Evolutionary conservation across 2,113 vertebrate species (phyloP), one percentile per base, ranked within the genome.

Genomic region (Neolamprologus tretocephalus): DNA sequence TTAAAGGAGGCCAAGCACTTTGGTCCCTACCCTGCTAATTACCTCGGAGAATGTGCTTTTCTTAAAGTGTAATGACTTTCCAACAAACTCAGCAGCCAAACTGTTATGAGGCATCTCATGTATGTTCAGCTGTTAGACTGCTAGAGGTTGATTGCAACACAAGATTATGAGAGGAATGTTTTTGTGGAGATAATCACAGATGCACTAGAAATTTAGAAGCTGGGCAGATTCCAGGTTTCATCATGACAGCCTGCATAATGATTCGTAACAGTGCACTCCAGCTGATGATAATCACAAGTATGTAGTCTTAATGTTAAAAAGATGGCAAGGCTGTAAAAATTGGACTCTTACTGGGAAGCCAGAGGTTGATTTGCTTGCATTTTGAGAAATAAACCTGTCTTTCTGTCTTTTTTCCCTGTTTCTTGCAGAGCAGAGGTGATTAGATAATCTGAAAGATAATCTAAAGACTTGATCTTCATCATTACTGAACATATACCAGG

Each of bases 341-440:
- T 86, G 80, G 85, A 87, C 81, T 89, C 79, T 88, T 7, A 55
- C 90, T 81, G 78, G 81, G 53, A 93, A 95, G 93, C 95, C 95
- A 97, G 96, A 97, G 97, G 95, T 95, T 95, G 90, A 83, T 90
- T 95, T 96, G 57, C 93, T 94, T 97, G 89, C 87, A 89, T 91
- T 91, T 89, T 93, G 89, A 93, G 90, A 96, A 95, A 97, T 94
- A 93, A 91, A 86, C 89, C 87, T 7, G 6, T 89, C 37, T 81
- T 55, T 68, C 23, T 79, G 53, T 86, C 7, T 7, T 80, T 86
- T 54, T 81, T n/a, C 83, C 21, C 54, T 35, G 4, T 86, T 63
- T 85, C 66, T 57, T 81, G 14, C 84, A 95, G 93, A 94, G 90
- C 92, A 89, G 87, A 86, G 90, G 53, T 82, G 81, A 82, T 35